Evolutionary conservation across 2,888 invertebrate species (phyloP).

Genomic region (Oeneis ivallda): DNA sequence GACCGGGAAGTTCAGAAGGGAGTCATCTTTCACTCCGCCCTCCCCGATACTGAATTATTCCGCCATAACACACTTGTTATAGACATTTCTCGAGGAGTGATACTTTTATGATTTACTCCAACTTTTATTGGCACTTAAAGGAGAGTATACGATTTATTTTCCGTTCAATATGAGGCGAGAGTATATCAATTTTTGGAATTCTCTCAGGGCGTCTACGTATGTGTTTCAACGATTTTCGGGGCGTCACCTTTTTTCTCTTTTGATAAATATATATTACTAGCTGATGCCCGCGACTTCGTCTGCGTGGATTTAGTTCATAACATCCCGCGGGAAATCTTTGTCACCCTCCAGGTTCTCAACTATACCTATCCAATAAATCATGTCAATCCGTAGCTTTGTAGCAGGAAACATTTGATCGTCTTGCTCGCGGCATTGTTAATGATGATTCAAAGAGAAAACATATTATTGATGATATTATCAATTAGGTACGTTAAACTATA

Average conservation of each 20-base stretch:
- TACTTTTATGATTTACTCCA: conserved; percentile 82
- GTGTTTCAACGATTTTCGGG: conserved; percentile 64
- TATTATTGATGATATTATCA: too few species aligned
- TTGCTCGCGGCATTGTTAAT: too few species aligned
- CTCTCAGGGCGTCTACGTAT: conserved; percentile 63
- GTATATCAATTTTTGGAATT: conserved; percentile 78
- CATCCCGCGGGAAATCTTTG: too few species aligned
- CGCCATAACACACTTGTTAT: conserved; percentile 81
- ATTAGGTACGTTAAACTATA: too few species aligned
- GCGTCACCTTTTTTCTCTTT: conserved; percentile 35
- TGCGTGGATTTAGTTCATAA: too few species aligned
- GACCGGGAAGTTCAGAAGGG: conserved; percentile 68
- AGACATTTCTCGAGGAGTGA: conserved; percentile 79
- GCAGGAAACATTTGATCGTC: too few species aligned
- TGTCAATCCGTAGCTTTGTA: too few species aligned
- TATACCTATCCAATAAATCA: too few species aligned
- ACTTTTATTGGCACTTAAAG: conserved; percentile 82
- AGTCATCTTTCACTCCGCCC: conserved; percentile 77
- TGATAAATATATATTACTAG: conserved; percentile 14
- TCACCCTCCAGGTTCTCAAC: too few species aligned
- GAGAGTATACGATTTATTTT: conserved; percentile 80
- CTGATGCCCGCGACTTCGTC: too few species aligned
- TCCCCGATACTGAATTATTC: conserved; percentile 78
- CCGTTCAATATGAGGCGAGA: conserved; percentile 78
- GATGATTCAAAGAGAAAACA: too few species aligned